Evolutionary conservation across 2,113 vertebrate genomes (phyloP).

Genomic region (Trichechus manatus): DNA sequence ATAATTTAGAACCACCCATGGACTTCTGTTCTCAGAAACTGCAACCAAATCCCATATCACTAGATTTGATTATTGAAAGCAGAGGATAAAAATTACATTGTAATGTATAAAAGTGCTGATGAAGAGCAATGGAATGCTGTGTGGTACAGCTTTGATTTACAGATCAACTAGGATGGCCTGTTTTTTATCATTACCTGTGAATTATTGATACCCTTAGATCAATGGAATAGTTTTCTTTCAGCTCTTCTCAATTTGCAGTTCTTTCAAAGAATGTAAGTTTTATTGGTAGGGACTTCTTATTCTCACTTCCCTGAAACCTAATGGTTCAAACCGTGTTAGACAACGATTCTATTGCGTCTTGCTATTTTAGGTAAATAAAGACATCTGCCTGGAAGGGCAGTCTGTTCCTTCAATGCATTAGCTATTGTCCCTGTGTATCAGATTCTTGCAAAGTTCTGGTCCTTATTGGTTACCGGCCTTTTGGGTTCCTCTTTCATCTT

Average conservation of each 20-base stretch:
- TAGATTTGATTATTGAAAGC: slow-evolving; percentile 57
- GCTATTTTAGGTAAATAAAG: neutral
- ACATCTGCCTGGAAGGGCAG: neutral
- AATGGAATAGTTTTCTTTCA: slow-evolving; percentile 65
- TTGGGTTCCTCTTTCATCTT: neutral
- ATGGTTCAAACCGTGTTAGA: neutral
- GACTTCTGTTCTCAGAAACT: slow-evolving; percentile 44
- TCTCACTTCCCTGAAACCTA: slow-evolving; percentile 40
- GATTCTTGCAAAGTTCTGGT: neutral
- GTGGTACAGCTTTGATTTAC: slow-evolving; percentile 32
- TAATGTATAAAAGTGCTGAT: slow-evolving; percentile 58
- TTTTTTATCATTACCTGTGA: slow-evolving; percentile 51
- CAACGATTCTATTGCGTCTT: neutral
- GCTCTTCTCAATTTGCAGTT: slow-evolving; percentile 25
- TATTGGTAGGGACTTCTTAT: neutral
- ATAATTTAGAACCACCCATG: slow-evolving; percentile 58
- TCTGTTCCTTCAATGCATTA: neutral
- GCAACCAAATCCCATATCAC: neutral
- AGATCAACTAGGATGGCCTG: neutral
- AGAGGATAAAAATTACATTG: neutral
- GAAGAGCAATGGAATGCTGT: neutral
- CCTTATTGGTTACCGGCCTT: neutral
- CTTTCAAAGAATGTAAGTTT: slow-evolving; percentile 20
- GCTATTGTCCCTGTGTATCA: neutral
- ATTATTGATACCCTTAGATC: slow-evolving; percentile 72